phyloP scores from a whole-genome alignment of 2,113 vertebrate species.

The Puffinus mauretanicus region DNA sequence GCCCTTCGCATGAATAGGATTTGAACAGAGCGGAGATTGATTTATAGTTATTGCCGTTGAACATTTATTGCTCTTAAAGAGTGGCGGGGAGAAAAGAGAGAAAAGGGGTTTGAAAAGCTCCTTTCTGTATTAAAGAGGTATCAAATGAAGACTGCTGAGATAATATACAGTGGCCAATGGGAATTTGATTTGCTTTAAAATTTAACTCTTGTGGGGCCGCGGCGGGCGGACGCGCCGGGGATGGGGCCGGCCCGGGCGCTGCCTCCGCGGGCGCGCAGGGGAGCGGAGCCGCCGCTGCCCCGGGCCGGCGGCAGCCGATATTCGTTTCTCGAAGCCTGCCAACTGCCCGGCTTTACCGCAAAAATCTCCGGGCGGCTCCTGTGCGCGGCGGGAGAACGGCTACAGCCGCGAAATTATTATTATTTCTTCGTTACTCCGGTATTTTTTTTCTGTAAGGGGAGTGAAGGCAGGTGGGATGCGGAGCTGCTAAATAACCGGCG shows the following conservation, averaged over 20 bases:
- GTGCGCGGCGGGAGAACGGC: background rate
- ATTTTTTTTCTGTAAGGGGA: too few species aligned
- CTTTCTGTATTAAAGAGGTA: conserved; percentile 84
- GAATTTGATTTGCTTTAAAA: conserved; percentile 86
- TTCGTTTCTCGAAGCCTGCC: background rate
- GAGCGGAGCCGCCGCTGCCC: background rate
- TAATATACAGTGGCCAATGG: conserved; percentile 77
- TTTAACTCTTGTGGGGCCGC: conserved; percentile 60
- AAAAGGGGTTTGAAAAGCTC: conserved; percentile 60
- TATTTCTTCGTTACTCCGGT: background rate
- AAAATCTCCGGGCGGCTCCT: background rate
- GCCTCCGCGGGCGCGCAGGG: background rate
- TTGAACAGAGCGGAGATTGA: conserved; percentile 84
- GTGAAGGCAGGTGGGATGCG: background rate
- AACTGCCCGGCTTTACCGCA: rapidly evolving
- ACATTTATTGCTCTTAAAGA: conserved; percentile 83
- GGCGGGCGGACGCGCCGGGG: background rate
- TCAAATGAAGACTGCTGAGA: conserved; percentile 85
- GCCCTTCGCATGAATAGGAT: conserved; percentile 75
- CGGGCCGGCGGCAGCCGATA: background rate
- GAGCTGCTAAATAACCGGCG: background rate
- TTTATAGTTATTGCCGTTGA: conserved; percentile 85
- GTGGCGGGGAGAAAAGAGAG: conserved; percentile 51
- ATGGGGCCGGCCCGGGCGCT: background rate
- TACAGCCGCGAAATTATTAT: background rate